Conservation (phyloP, 2,797 vertebrate genomes). For the Chaetophractus vellerosus region DNA sequence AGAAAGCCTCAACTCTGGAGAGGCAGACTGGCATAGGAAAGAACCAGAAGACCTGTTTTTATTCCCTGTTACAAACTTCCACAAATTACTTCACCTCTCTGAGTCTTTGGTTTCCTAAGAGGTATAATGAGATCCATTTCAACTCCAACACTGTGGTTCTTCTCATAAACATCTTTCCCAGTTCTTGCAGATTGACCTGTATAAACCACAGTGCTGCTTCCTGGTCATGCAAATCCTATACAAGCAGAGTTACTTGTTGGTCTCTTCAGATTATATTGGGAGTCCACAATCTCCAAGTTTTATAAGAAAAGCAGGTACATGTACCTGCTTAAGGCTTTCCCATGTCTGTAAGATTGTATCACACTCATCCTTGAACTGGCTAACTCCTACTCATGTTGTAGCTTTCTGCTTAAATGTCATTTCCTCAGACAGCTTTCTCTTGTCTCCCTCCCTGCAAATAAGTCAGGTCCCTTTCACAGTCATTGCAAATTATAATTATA, state of each 20-base stretch:
- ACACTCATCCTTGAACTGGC: not conserved
- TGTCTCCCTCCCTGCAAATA: not conserved
- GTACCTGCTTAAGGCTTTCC: not conserved
- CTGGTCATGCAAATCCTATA: not conserved
- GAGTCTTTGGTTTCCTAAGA: not conserved
- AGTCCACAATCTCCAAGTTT: not conserved
- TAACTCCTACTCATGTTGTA: not conserved
- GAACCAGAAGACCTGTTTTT: not conserved
- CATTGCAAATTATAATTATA: not conserved
- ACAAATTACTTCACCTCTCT: not conserved
- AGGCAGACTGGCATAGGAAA: not conserved
- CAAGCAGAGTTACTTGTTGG: not conserved
- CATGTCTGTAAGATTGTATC: rapidly evolving
- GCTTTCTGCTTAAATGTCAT: not conserved
- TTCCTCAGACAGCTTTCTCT: not conserved
- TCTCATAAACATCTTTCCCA: not conserved
- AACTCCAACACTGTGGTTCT: not conserved
- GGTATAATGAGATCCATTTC: not conserved
- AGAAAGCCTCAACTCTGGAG: not conserved
- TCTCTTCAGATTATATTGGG: not conserved
- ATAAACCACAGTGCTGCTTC: not conserved
- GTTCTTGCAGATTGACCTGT: not conserved
- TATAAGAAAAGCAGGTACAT: not conserved
- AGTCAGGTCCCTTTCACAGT: not conserved
- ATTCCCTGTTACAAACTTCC: not conserved